Conservation (phyloP, 2,797 vertebrate species). For the Hippopotamyrus pictus region DNA sequence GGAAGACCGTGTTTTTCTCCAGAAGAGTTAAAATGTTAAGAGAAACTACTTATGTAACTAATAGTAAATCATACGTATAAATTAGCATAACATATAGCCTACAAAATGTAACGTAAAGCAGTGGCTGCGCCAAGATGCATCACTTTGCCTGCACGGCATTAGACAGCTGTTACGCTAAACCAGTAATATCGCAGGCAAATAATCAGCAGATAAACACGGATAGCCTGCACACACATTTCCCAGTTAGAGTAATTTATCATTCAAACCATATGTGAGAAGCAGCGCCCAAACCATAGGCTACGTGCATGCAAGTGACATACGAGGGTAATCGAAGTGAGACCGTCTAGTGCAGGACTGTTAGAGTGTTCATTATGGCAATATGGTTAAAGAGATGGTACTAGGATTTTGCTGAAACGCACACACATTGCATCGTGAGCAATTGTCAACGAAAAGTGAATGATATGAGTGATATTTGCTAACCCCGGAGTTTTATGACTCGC, state of each 20-base stretch:
- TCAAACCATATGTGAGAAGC: neutral
- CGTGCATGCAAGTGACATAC: neutral
- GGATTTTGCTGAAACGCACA: neutral
- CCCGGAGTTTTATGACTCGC: constrained; percentile 49
- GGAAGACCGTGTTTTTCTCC: constrained; percentile 47
- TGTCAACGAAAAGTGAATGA: neutral
- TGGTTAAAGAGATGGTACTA: neutral
- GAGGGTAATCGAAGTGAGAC: neutral
- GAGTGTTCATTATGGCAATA: neutral
- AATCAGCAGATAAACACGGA: constrained; percentile 58
- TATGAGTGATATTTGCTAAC: constrained; percentile 30
- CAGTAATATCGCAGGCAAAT: constrained; percentile 75
- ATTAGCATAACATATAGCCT: neutral
- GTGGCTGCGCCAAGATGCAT: neutral
- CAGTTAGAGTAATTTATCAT: neutral
- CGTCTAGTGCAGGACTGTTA: neutral
- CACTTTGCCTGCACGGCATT: constrained; percentile 69
- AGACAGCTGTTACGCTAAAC: constrained; percentile 83
- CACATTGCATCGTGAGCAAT: neutral
- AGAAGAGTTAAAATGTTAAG: constrained; percentile 38
- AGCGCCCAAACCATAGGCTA: neutral
- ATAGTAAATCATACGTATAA: neutral
- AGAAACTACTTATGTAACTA: neutral
- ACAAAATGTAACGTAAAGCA: neutral
- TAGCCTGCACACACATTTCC: neutral